Conservation (phyloP, 1,140 invertebrate species). For the Ladona fulva region DNA sequence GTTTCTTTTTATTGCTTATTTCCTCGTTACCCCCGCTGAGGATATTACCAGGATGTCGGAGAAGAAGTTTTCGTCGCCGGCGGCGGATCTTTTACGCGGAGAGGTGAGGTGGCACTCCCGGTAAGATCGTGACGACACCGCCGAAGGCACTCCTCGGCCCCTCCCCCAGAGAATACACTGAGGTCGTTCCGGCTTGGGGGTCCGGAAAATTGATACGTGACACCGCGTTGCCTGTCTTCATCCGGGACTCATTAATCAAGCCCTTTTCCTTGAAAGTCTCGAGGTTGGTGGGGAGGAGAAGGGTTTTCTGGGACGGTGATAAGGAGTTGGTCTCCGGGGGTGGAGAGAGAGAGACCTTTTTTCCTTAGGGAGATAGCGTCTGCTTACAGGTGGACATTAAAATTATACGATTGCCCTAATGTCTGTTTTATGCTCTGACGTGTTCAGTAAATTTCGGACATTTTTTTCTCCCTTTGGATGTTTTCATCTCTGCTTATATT, state of each 20-base stretch:
- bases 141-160: too few relatives aligned
- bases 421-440: background rate
- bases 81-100: too few relatives aligned
- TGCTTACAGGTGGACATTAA: background rate
- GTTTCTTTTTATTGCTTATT: too few relatives aligned
- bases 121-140: too few relatives aligned
- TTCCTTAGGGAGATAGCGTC: background rate
- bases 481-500: background rate
- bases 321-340: background rate
- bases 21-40: too few relatives aligned
- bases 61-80: too few relatives aligned
- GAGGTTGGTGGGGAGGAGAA: background rate
- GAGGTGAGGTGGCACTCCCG: too few relatives aligned
- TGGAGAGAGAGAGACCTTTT: background rate
- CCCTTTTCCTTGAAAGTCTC: background rate
- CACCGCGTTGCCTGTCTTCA: background rate
- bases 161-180: too few relatives aligned
- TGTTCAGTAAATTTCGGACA: background rate
- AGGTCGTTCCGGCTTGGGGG: background rate
- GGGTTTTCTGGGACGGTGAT: background rate
- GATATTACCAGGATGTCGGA: too few relatives aligned
- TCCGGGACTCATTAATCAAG: slow-evolving; percentile 1
- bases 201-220: background rate
- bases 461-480: background rate
- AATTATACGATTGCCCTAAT: slow-evolving; percentile 2